Conservation (phyloP, 2,888 invertebrate species). For the Spisula subtruncata region DNA sequence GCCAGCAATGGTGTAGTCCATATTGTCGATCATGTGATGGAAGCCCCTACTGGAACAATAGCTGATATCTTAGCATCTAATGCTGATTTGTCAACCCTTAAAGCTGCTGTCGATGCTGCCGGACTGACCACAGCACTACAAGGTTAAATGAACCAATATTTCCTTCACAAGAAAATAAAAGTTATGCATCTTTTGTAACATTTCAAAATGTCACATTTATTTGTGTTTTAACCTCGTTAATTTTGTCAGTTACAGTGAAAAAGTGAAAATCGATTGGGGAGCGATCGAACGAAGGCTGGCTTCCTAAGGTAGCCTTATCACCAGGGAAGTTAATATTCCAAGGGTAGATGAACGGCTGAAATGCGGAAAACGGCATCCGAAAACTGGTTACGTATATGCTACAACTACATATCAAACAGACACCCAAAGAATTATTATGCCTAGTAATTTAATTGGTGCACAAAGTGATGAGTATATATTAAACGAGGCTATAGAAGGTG, state of each 20-base stretch:
- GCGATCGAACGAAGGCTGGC: no score
- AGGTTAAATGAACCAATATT: constrained; percentile 51
- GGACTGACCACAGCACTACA: constrained; percentile 67
- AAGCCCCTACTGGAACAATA: constrained; percentile 71
- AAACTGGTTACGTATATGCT: no score
- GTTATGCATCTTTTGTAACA: background rate
- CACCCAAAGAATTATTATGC: no score
- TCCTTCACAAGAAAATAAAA: background rate
- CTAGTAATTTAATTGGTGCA: no score
- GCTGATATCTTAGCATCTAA: constrained; percentile 68
- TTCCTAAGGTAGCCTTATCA: no score
- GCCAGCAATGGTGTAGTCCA: constrained; percentile 78
- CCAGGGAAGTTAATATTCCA: no score
- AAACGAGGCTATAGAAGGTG: no score
- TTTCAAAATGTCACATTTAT: background rate
- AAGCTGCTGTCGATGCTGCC: constrained; percentile 69
- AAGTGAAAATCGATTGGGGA: no score
- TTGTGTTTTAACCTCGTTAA: background rate
- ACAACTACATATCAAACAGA: no score
- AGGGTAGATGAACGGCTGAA: no score
- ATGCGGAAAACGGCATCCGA: no score
- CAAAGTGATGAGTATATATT: background rate
- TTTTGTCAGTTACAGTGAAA: no score
- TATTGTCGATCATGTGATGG: constrained; percentile 68
- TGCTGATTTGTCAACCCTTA: constrained; percentile 70